Conservation (phyloP, 2,888 invertebrate genomes). For the Automeris io region DNA sequence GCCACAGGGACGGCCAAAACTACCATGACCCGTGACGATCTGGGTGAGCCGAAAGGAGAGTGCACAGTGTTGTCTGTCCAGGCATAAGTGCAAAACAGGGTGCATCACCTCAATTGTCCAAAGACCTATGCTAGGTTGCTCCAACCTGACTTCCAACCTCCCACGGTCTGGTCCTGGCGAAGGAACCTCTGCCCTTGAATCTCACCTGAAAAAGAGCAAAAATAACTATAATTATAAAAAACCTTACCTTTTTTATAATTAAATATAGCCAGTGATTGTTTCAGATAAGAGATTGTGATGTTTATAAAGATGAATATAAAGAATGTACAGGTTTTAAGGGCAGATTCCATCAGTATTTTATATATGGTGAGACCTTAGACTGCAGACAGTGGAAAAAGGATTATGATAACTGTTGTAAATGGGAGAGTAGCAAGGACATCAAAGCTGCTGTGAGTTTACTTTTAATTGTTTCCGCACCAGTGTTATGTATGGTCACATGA, state of each 20-base stretch:
- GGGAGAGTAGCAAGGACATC: conserved; percentile 77
- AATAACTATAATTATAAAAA: not conserved
- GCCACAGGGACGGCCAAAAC: no score
- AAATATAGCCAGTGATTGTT: conserved; percentile 17
- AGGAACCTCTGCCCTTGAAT: not conserved
- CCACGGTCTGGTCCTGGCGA: not conserved
- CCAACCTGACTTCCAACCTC: not conserved
- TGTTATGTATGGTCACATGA: no score
- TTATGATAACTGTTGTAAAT: conserved; percentile 84
- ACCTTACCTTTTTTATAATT: not conserved
- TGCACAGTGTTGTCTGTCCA: no score
- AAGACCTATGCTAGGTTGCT: not conserved
- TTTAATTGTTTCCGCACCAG: no score
- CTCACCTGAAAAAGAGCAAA: not conserved
- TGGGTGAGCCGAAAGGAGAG: no score
- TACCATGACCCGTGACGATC: no score
- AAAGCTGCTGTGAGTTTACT: conserved; percentile 85
- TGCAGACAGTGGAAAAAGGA: conserved; percentile 90
- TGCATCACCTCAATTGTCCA: no score
- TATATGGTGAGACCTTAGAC: conserved; percentile 83
- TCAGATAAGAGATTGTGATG: conserved; percentile 86
- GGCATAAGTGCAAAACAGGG: no score
- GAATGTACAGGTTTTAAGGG: conserved; percentile 86
- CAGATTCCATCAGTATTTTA: conserved; percentile 91
- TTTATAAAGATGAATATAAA: conserved; percentile 88